Evolutionary conservation across 2,113 vertebrate genomes (phyloP).

Genomic region (Chionis minor): DNA sequence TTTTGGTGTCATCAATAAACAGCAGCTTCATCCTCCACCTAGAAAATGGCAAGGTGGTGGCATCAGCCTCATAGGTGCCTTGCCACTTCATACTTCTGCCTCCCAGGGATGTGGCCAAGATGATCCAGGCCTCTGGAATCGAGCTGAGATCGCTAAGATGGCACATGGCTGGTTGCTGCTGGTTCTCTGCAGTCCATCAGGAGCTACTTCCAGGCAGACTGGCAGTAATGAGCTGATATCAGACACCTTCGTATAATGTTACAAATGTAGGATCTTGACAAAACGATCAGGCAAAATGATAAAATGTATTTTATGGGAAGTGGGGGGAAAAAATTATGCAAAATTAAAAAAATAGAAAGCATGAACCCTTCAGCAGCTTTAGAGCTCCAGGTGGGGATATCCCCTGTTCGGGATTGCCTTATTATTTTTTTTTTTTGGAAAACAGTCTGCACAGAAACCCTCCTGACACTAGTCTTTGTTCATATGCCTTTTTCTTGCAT

Average conservation of each 20-base stretch:
- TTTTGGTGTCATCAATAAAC: not conserved
- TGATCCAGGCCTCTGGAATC: not conserved
- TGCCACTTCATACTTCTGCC: not conserved
- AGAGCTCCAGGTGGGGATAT: not conserved
- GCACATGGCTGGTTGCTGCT: not conserved
- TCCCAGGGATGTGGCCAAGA: not conserved
- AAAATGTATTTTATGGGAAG: not conserved
- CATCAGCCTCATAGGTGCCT: not conserved
- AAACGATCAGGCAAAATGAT: not conserved
- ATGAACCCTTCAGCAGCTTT: not conserved
- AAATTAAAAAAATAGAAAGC: not conserved
- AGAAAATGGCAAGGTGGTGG: not conserved
- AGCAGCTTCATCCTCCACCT: not conserved
- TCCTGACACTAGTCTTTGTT: not conserved
- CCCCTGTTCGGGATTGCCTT: not conserved
- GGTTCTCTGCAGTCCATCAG: not conserved
- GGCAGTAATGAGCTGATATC: not conserved
- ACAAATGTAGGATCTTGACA: not conserved
- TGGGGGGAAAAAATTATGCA: rapidly evolving
- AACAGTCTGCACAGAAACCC: not conserved
- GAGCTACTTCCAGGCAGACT: not conserved
- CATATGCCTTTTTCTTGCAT: not conserved
- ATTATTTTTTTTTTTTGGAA: not conserved
- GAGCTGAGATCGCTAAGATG: not conserved
- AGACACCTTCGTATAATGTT: not conserved